A percentile compares a stretch with the other conserved stretches of the same genome.
These are phyloP conservation scores for Rhyacophila brunnea DNA, from an alignment of 1,140 invertebrate genomes.

Conservation along the genomic window DNA sequence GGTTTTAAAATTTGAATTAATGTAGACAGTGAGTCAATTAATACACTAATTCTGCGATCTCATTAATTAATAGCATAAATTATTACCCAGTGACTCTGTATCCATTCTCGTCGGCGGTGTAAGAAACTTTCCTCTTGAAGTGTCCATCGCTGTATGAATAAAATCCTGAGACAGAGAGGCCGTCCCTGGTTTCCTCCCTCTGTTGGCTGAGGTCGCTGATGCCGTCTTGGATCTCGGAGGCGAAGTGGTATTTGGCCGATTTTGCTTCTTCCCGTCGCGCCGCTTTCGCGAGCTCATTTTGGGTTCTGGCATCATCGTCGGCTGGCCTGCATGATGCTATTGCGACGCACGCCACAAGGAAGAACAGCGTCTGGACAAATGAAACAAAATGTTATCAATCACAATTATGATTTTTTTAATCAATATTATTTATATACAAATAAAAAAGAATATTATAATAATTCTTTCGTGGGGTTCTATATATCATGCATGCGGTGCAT, in stretches of 20 bases:
- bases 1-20: too few species aligned
- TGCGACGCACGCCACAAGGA: neutral
- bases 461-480: too few species aligned
- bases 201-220: slow-evolving; percentile 51
- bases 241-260: slow-evolving; percentile 47
- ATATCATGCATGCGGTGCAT: too few species aligned
- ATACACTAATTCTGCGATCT: too few species aligned
- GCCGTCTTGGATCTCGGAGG: slow-evolving; percentile 48
- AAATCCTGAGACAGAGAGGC: slow-evolving; percentile 46
- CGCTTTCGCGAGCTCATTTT: neutral
- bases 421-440: too few species aligned
- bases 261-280: slow-evolving; percentile 19
- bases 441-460: too few species aligned
- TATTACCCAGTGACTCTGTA: slow-evolving; percentile 53
- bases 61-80: too few species aligned
- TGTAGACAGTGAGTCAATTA: too few species aligned
- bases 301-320: neutral
- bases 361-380: slow-evolving; percentile 9
- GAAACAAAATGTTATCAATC: neutral
- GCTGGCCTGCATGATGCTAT: neutral
- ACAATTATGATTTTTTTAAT: too few species aligned
- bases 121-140: slow-evolving; percentile 51
- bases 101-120: slow-evolving; percentile 56
- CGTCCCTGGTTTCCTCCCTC: slow-evolving; percentile 50
- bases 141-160: slow-evolving; percentile 59